Evolutionary conservation across 2,797 vertebrate genomes (phyloP), one percentile per base, ranked within the genome.

Genomic region (Tenualosa ilisha): DNA sequence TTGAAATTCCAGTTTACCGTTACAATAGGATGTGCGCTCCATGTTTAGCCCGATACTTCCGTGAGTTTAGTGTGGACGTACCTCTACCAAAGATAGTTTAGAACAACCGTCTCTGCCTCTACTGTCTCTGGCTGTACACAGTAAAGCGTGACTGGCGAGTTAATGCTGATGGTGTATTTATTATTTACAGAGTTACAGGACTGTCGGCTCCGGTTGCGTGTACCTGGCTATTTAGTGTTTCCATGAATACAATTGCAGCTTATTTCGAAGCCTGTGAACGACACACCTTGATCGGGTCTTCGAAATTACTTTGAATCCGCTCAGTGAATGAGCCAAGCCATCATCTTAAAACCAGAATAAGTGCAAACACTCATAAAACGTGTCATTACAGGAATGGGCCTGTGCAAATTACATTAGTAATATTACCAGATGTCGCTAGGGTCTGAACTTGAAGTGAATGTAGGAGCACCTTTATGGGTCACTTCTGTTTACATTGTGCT

Each of bases 171-270:
- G 72, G 37, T 79, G 20, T 22, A 79, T 79, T 79, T 20, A 79
- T 79, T 79, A 79, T 79, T 79, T 46, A 79, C 37, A 79, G 72
- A 46, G 72, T 46, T 79, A 2, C 72, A 79, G 72, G 72, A 79
- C 63, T 37, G 46, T 75, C 83, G 51, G 53, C 68, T 20, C 26
- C 15, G 40, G 37, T 68, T 54, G 37, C 26, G 11, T 84, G 26
- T 75, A 31, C n/a, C 49, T 72, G 50, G 26, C 11, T 37, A 54
- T 59, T 40, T 79, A 54, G 56, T 1, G 83, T 83, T 81, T 85
- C 89, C 75, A 81, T 83, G 83, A 46, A 85, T 46, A 79, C 15
- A 49, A 88, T 83, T 89, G 89, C 87, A 88, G 89, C 90, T 91
- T 84, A 26, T 68, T 90, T 84, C 91, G 3, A 6, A 46, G 46